Base-by-base conservation (phyloP, 2,797 vertebrate genomes). In the Antennarius maculatus region DNA sequence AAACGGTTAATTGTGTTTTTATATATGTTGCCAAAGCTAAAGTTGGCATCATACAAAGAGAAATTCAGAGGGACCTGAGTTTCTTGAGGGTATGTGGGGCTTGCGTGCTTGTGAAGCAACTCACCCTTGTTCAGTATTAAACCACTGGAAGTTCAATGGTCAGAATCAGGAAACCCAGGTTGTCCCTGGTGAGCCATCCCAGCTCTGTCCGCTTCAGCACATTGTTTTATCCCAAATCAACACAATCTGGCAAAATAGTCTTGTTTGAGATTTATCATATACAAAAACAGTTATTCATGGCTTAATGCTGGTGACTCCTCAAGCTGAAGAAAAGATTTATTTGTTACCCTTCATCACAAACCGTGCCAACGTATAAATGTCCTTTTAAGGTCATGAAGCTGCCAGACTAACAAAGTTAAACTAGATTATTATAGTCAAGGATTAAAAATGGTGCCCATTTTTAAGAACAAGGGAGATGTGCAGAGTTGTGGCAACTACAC, bases 151-250 rank as follows among this genome's bases (percentile, higher is more conserved):
- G 71, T 57, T 74, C 47, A 61, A 23, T 70, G 56, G 51, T 83
- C 11, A 34, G 65, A 65, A 80, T 66, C 79, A 83, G 86, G 80
- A 90, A 88, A 80, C 42, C 18, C 62, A 70, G 63, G 69, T 70
- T 63, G 68, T 86, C 78, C 76, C 62, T 77, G 82, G 86, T 83
- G 79, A 83, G 72, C 61, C 69, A 11, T 69, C 72, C 42, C 89
- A 90, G 87, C 86, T 91, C 88, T 80, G 76, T 85, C 82, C 80
- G 23, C 23, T 23, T 86, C 67, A 29, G 53, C 76, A 76, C 54
- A 55, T 57, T 66, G 66, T 69, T 82, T 65, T 42, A 59, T 16
- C 61, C 69, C 34, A 71, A 73, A 74, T 93, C 90, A 91, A 92
- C 89, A 76, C 42, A 72, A 74, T 83, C 61, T 67, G 59, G 61